Percentiles rank a stretch among this genome's conserved stretches.
Conservation (phyloP, 2,797 vertebrate species). For the Zenarchopterus dispar region DNA sequence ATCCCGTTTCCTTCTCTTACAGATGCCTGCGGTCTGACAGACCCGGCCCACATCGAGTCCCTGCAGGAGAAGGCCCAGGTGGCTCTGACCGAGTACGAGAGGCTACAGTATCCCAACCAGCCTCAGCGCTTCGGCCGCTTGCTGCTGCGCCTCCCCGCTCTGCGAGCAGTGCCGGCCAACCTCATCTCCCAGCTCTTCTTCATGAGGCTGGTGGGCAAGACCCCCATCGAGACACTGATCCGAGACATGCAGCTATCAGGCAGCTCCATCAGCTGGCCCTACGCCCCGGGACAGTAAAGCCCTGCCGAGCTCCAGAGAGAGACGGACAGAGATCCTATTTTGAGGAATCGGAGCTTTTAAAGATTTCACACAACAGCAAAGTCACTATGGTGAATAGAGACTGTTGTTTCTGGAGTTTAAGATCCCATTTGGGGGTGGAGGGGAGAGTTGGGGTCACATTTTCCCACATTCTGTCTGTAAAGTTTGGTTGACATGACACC, state of each 20-base stretch:
- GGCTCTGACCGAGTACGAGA: conserved; percentile 91
- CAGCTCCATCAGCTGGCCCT: conserved; percentile 97
- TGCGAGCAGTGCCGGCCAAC: conserved; percentile 91
- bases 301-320: conserved; percentile 22
- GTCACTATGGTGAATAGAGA: conserved; percentile 36
- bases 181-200: conserved; percentile 99
- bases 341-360: conserved; percentile 27
- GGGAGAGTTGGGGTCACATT: conserved; percentile 16
- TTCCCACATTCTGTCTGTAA: conserved; percentile 14
- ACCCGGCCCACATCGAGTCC: conserved; percentile 90
- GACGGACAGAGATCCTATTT: conserved; percentile 43
- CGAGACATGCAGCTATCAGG: conserved; percentile 98
- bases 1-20: conserved; percentile 10
- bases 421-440: conserved; percentile 2
- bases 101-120: conserved; percentile 91
- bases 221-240: conserved; percentile 95
- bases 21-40: conserved; percentile 95
- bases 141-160: conserved; percentile 91
- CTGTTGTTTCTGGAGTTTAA: not conserved
- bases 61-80: conserved; percentile 97
- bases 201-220: conserved; percentile 97
- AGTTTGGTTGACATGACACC: conserved; percentile 23
- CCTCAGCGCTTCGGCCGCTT: conserved; percentile 94
- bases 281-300: conserved; percentile 85
- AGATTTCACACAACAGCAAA: conserved; percentile 29